Percentiles rank a stretch among this genome's conserved stretches.
phyloP scores from a whole-genome alignment of 2,888 invertebrate species.

The Eilema caniola region DNA sequence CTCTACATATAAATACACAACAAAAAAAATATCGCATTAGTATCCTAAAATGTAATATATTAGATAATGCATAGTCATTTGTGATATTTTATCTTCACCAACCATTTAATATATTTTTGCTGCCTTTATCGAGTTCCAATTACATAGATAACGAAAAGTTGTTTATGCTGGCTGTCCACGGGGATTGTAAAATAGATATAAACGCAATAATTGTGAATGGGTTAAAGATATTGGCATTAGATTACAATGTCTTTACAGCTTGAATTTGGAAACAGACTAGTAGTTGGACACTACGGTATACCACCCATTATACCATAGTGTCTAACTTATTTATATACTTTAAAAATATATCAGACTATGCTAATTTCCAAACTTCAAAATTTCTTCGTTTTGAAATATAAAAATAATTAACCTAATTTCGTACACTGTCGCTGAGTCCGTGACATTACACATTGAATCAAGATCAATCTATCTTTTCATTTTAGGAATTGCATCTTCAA shows the following conservation, averaged over 20 bases:
- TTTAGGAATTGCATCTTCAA: too few relatives aligned
- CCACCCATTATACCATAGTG: too few relatives aligned
- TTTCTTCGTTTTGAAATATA: background rate
- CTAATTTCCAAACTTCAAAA: background rate
- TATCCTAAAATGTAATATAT: slow-evolving; percentile 24
- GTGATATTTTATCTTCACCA: slow-evolving; percentile 34
- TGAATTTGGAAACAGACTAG: slow-evolving; percentile 38
- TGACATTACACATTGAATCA: too few relatives aligned
- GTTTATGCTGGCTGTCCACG: slow-evolving; percentile 52
- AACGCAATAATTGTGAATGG: slow-evolving; percentile 52
- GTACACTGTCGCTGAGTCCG: too few relatives aligned
- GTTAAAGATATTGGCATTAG: slow-evolving; percentile 43
- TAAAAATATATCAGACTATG: background rate
- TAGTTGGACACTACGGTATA: background rate
- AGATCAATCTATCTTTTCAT: too few relatives aligned
- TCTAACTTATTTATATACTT: background rate
- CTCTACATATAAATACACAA: slow-evolving; percentile 18
- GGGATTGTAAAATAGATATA: slow-evolving; percentile 49
- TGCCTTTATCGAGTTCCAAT: slow-evolving; percentile 57
- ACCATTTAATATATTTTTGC: slow-evolving; percentile 51
- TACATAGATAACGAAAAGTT: slow-evolving; percentile 57
- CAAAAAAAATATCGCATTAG: background rate
- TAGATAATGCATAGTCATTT: slow-evolving; percentile 32
- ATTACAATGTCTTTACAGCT: slow-evolving; percentile 50
- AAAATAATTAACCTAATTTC: background rate